A percentile compares a stretch with the other conserved stretches of the same genome.
phyloP scores from a whole-genome alignment of 2,113 vertebrate species.

The Neotoma lepida region DNA sequence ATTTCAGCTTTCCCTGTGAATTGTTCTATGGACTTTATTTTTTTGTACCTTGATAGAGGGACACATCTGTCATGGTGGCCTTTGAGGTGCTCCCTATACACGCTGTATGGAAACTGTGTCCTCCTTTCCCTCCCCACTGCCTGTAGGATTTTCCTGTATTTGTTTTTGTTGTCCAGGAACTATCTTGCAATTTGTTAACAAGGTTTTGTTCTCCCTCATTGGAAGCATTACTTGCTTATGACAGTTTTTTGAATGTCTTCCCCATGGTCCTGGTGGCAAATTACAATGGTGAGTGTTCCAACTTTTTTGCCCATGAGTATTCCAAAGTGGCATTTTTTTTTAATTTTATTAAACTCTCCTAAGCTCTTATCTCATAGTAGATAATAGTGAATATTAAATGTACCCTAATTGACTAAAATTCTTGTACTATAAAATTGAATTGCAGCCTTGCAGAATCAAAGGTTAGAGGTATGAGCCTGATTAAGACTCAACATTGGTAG shows the following conservation, averaged over 20 bases:
- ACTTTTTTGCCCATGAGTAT: background rate
- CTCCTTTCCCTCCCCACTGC: background rate
- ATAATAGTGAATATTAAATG: slow-evolving; percentile 54
- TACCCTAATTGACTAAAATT: slow-evolving; percentile 35
- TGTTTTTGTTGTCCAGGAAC: background rate
- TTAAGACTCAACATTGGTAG: background rate
- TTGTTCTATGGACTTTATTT: background rate
- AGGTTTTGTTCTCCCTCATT: background rate
- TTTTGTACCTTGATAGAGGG: background rate
- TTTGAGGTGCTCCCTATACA: background rate
- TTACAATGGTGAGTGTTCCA: slow-evolving; percentile 34
- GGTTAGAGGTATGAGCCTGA: background rate
- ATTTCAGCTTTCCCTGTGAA: background rate
- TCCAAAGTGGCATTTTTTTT: slow-evolving; percentile 45
- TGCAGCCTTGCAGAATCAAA: slow-evolving; percentile 44
- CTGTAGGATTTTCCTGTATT: background rate
- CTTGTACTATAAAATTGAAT: slow-evolving; percentile 8
- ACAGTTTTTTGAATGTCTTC: slow-evolving; percentile 19
- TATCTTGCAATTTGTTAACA: background rate
- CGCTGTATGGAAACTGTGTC: background rate
- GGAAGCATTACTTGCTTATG: slow-evolving; percentile 17
- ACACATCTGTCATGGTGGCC: background rate
- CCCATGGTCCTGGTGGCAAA: slow-evolving; percentile 23
- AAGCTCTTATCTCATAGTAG: slow-evolving; percentile 20
- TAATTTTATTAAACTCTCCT: slow-evolving; percentile 2